These are phyloP conservation scores for Tiliacea aurago DNA, from an alignment of 2,888 invertebrate species.

Conservation along the genomic window DNA sequence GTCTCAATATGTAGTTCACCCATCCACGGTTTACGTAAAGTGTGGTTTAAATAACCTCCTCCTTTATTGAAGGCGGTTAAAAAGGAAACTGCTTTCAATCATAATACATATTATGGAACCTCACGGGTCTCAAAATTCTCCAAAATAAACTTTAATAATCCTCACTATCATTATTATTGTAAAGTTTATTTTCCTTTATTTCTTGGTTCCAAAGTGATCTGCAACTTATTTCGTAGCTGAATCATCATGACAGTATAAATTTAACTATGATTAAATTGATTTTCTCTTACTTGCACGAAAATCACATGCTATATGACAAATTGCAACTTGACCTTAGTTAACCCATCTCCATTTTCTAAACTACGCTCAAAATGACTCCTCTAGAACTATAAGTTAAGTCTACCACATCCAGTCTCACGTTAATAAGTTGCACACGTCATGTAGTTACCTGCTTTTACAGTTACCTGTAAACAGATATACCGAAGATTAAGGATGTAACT, in stretches of 20 bases:
- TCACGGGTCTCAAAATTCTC: not conserved
- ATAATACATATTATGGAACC: not conserved
- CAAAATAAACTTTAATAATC: not conserved
- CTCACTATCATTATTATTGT: not conserved
- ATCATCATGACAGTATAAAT: not conserved
- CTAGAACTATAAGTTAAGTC: not conserved
- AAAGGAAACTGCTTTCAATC: not conserved
- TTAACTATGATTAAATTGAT: too few species aligned
- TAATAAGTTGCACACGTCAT: constrained; percentile 51
- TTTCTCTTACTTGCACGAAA: too few species aligned
- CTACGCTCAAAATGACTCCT: not conserved
- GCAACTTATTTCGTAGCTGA: not conserved
- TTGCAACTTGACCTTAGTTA: too few species aligned
- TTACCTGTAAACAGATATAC: constrained; percentile 76
- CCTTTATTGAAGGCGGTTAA: too few species aligned
- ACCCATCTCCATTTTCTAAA: not conserved
- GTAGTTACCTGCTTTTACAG: constrained; percentile 74
- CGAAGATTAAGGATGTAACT: constrained; percentile 74
- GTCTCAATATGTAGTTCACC: too few species aligned
- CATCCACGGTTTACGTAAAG: not conserved
- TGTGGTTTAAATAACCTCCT: not conserved
- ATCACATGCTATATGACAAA: not conserved
- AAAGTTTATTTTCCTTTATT: not conserved
- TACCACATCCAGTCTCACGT: constrained; percentile 62
- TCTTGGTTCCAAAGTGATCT: not conserved